Evolutionary conservation across 2,797 vertebrate species (phyloP), one percentile per base, ranked within the genome.

Genomic region (Lates japonicus): DNA sequence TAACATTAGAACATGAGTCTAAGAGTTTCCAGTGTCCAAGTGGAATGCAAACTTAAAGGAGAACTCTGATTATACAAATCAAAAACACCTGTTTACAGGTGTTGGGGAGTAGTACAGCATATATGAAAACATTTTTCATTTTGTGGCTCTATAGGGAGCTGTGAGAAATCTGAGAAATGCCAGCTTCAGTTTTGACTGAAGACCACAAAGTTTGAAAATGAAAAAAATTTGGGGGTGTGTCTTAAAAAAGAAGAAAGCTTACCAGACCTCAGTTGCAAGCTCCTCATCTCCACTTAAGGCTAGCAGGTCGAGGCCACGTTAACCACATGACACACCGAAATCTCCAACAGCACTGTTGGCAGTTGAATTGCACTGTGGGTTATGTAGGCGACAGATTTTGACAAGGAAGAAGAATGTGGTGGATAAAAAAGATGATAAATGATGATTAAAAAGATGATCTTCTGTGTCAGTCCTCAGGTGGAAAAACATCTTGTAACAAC

Each of bases 131-230:
- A 58, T 14, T 41, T n/a, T 13, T 25, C 10, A 8, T 59, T 81
- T 39, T 77, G 52, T 22, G 42, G 73, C 29, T 68, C 39, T 20
- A 20, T 52, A 60, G 35, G 62, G 61, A 74, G 54, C 69, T 54
- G 66, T 20, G 39, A 16, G 41, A 54, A 55, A n/a, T 61, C 29
- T 51, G 62, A 71, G 57, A 11, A 66, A 70, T 35, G 35, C 29
- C 12, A 54, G 22, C 6, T 1, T 31, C 29, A 10, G 20, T 14
- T 5, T 0, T 3, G 25, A 4, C 3, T 16, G 25, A 74, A 68
- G 62, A 67, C 64, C 16, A 54, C 17, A n/a, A 55, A 46, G 61
- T 39, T 46, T 17, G 49, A 66, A 69, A 72, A 83, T 76, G 25
- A 82, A 60, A 69, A 39, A 61, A 25, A 22, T 20, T 44, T 70